phyloP scores from a whole-genome alignment of 2,888 invertebrate genomes.

The Sympetrum striolatum region DNA sequence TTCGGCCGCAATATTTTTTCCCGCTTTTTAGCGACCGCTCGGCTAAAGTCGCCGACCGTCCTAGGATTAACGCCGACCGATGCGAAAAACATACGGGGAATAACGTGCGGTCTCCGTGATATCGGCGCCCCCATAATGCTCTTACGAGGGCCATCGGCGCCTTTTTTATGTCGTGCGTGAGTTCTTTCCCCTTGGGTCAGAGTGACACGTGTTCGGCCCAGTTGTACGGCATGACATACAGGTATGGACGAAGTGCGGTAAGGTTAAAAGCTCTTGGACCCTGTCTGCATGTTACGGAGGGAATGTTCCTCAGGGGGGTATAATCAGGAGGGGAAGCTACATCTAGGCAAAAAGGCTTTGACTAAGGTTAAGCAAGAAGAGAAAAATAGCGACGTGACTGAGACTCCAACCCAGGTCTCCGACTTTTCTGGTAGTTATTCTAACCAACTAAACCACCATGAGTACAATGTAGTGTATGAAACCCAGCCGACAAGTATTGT shows the following conservation, averaged over 20 bases:
- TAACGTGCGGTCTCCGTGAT: not conserved
- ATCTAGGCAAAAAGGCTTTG: too few species aligned
- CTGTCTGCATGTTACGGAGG: not conserved
- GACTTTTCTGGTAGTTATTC: too few species aligned
- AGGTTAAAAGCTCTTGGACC: not conserved
- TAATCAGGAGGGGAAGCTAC: too few species aligned
- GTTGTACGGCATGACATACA: too few species aligned
- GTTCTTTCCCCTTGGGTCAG: not conserved
- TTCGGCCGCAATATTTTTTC: not conserved
- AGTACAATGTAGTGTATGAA: too few species aligned
- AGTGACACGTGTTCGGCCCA: not conserved
- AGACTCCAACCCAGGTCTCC: too few species aligned
- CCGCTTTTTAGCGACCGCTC: not conserved
- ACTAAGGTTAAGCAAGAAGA: too few species aligned
- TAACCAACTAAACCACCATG: too few species aligned
- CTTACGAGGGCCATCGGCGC: not conserved
- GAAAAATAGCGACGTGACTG: too few species aligned
- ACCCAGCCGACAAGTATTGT: too few species aligned
- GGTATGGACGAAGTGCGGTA: not conserved
- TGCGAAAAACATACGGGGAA: not conserved
- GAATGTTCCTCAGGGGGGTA: not conserved
- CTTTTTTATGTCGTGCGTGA: not conserved
- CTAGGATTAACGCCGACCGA: not conserved
- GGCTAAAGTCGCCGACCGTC: not conserved
- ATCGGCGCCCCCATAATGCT: not conserved